Base-by-base conservation (phyloP, 1,140 invertebrate genomes). In the Habropoda laboriosa region DNA sequence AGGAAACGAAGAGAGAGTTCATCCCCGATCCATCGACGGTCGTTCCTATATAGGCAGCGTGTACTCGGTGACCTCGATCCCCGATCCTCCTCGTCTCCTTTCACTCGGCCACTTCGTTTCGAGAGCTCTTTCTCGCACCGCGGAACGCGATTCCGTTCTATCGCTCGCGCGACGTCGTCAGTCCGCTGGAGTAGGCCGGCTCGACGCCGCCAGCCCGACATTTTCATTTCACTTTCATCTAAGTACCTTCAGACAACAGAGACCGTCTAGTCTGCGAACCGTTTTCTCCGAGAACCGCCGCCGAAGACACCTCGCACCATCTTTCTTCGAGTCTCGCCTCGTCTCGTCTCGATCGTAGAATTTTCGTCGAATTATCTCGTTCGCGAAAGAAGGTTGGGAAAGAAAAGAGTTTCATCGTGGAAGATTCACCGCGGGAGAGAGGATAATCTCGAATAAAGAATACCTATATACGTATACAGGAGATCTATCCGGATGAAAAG, bases 21-120 rank as follows among this genome's bases (percentile, higher is more conserved):
- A 63, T 88, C 76, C 75, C 76, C 71, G 71, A 75, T 71, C 64
- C 58, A 85, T 79, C 45, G 82, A 1, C 64, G 57, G 49, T 74
- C 67, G 80, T 80, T 86, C 86, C n/a, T n/a, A n/a, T n/a, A n/a
- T n/a, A n/a, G n/a, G n/a, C n/a, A n/a, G n/a, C n/a, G n/a, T n/a
- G 58, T 71, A 60, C 63, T 58, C 82, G 82, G 85, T 91, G 92
- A 92, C 92, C 92, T 92, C 91, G 87, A 92, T 93, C 90, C 85
- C 79, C 88, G 80, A 88, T 87, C 85, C 79, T n/a, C n/a, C 45
- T 57, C 75, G 87, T 38, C 70, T 89, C 92, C 92, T 93, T 93
- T 93, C 92, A 93, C 92, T 93, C 89, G 58, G 89, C 87, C 89
- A 90, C 86, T 88, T 89, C 87, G 90, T 90, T 85, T 82, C 86